phyloP scores from a whole-genome alignment of 2,113 vertebrate genomes.

The Saguinus imperator region DNA sequence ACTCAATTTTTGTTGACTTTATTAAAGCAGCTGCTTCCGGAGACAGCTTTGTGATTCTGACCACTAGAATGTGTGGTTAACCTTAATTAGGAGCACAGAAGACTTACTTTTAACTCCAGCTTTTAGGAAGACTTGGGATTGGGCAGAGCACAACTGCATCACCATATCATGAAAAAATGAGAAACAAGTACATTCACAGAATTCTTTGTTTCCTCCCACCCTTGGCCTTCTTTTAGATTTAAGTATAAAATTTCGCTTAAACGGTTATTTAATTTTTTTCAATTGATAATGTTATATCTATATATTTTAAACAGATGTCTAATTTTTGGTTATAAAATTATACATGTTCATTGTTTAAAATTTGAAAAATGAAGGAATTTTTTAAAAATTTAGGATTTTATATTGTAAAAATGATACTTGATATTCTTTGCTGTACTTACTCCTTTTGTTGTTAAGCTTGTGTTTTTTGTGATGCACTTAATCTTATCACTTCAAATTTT shows the following conservation, averaged over 20 bases:
- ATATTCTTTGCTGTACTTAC: background rate
- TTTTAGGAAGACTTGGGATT: background rate
- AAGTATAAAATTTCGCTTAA: conserved; percentile 13
- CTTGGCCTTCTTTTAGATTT: conserved; percentile 12
- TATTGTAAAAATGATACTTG: background rate
- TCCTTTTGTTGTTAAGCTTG: too few relatives aligned
- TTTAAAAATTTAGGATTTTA: background rate
- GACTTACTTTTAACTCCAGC: background rate
- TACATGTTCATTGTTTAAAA: background rate
- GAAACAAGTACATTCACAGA: background rate
- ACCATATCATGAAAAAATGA: background rate
- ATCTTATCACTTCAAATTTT: background rate
- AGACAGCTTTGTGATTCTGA: background rate
- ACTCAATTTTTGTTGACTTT: background rate
- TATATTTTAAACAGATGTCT: background rate
- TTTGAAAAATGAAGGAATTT: background rate
- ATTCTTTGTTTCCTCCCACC: background rate
- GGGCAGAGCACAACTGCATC: background rate
- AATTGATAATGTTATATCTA: background rate
- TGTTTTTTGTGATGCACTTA: background rate
- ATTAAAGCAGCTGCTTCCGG: background rate
- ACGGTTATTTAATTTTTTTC: background rate
- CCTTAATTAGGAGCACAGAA: background rate
- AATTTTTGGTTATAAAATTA: background rate
- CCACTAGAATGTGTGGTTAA: background rate